phyloP scores from a whole-genome alignment of 2,797 vertebrate species.

The Calcarius lapponicus region DNA sequence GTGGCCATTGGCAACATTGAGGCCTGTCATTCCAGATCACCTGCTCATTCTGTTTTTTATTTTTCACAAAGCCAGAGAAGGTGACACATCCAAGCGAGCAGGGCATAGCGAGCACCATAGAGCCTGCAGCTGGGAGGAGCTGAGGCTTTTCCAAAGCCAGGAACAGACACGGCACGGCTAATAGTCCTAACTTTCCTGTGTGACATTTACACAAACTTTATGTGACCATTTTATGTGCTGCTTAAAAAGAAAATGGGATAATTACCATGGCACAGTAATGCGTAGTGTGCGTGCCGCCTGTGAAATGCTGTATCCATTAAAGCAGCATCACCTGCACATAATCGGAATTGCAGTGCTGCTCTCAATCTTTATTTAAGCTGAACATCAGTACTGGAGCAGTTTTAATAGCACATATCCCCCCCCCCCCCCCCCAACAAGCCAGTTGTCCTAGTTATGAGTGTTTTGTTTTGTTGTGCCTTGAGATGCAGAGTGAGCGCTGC shows the following conservation, averaged over 20 bases:
- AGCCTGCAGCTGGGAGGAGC: neutral
- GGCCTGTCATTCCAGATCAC: neutral
- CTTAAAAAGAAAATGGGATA: constrained; percentile 55
- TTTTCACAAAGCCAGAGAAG: neutral
- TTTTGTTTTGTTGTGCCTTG: neutral
- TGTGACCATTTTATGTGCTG: constrained; percentile 29
- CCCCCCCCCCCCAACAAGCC: neutral
- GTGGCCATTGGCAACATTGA: neutral
- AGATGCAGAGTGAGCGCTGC: fast-evolving
- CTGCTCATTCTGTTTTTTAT: neutral
- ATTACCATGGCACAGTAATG: neutral
- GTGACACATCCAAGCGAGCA: fast-evolving
- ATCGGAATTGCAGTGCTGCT: neutral
- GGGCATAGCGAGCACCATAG: fast-evolving
- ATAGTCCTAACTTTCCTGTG: neutral
- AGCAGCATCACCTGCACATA: neutral
- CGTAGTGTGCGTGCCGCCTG: fast-evolving
- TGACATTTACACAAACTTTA: constrained; percentile 10
- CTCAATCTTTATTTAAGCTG: neutral
- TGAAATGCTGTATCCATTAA: constrained; percentile 16
- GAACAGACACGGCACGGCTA: fast-evolving
- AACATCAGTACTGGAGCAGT: neutral
- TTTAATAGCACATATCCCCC: neutral
- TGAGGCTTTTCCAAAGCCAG: neutral
- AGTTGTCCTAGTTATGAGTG: neutral